Evolutionary conservation across 2,888 invertebrate genomes (phyloP).

Genomic region (Papilio elwesi): DNA sequence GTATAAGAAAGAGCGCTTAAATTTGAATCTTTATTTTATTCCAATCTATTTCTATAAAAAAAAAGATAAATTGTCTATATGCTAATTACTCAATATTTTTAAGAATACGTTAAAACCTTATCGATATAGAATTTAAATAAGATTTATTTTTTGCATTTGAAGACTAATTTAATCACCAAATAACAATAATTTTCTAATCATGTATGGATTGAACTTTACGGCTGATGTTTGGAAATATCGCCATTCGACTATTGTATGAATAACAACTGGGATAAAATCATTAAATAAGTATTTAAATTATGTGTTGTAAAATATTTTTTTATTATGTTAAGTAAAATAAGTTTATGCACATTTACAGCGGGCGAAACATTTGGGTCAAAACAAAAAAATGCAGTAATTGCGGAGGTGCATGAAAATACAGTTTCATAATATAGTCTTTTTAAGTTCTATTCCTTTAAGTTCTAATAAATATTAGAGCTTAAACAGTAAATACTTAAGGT

Average conservation of each 20-base stretch:
- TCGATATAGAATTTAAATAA: slow-evolving; percentile 26
- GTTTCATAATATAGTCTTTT: too few relatives aligned
- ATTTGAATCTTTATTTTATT: slow-evolving; percentile 23
- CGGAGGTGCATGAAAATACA: too few relatives aligned
- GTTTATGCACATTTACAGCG: too few relatives aligned
- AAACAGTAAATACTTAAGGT: too few relatives aligned
- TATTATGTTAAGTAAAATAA: too few relatives aligned
- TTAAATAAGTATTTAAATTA: too few relatives aligned
- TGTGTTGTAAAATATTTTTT: too few relatives aligned
- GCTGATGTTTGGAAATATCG: background rate
- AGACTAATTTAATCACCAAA: background rate
- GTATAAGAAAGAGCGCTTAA: slow-evolving; percentile 45
- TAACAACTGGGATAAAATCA: background rate
- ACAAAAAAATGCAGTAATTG: too few relatives aligned
- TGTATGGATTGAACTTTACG: background rate
- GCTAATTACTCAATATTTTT: slow-evolving; percentile 19
- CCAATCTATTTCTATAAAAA: background rate
- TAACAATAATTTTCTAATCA: slow-evolving; percentile 1
- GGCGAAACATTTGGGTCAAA: too few relatives aligned
- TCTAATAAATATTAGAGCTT: too few relatives aligned
- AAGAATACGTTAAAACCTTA: slow-evolving; percentile 19
- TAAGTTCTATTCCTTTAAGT: too few relatives aligned
- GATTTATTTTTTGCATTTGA: background rate
- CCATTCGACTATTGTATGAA: background rate
- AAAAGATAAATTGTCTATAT: slow-evolving; percentile 17